phyloP scores from a whole-genome alignment of 2,888 invertebrate species.

The Drosophila meridiana region DNA sequence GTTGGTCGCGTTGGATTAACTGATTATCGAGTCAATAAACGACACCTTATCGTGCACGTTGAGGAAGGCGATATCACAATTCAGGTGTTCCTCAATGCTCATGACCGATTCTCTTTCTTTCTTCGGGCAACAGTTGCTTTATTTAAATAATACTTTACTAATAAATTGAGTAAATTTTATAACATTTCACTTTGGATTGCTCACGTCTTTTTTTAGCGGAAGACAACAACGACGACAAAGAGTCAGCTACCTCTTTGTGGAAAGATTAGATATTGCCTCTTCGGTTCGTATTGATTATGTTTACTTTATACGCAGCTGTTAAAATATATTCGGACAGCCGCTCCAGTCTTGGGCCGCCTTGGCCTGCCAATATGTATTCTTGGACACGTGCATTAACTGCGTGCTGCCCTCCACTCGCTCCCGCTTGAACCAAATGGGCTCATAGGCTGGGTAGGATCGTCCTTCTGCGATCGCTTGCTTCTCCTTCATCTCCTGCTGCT shows the following conservation, averaged over 20 bases:
- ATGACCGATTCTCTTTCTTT: constrained; percentile 1
- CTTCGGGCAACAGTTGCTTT: constrained; percentile 43
- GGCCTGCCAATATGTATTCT: constrained; percentile 96
- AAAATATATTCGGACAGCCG: constrained; percentile 93
- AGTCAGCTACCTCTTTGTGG: constrained; percentile 12
- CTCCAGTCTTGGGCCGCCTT: constrained; percentile 96
- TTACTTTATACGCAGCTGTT: constrained; percentile 41
- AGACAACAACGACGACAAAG: constrained; percentile 6
- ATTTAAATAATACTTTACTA: constrained; percentile 49
- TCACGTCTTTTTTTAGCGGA: constrained; percentile 15
- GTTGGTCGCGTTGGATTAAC: constrained; percentile 34
- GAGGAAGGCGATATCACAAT: constrained; percentile 17
- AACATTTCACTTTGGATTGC: constrained; percentile 22
- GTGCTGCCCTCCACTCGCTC: constrained; percentile 89
- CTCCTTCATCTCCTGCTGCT: constrained; percentile 91
- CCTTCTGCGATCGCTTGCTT: constrained; percentile 89
- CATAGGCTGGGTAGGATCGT: constrained; percentile 89
- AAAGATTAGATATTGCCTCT: constrained; percentile 39
- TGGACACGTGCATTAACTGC: constrained; percentile 91
- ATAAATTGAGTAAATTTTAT: constrained; percentile 51
- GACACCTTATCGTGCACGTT: constrained; percentile 25
- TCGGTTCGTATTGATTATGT: constrained; percentile 12
- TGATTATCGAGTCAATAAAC: constrained; percentile 29
- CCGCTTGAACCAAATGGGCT: constrained; percentile 96
- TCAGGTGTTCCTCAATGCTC: constrained; percentile 2